A percentile compares a stretch with the other conserved stretches of the same genome.
phyloP scores from a whole-genome alignment of 2,888 invertebrate species.

The Oscheius sp. region DNA sequence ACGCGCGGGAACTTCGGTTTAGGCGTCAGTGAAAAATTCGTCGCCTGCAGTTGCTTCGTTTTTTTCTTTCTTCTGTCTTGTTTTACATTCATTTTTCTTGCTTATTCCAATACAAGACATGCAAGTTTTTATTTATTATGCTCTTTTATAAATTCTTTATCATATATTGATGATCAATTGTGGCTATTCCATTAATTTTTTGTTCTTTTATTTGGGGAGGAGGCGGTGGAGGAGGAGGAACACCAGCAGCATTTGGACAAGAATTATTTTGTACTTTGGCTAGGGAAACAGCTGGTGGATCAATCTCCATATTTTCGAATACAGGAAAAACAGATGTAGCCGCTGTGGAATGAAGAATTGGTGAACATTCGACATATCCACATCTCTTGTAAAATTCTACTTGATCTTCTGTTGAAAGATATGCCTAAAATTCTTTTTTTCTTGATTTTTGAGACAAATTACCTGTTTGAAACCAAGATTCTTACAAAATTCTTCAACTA shows the following conservation, averaged over 20 bases:
- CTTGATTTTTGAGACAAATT: background rate
- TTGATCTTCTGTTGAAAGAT: constrained; percentile 75
- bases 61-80: no score
- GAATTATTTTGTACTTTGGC: background rate
- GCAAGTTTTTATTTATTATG: no score
- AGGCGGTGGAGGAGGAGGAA: constrained; percentile 34
- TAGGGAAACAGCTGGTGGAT: background rate
- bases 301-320: constrained; percentile 15
- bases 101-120: no score
- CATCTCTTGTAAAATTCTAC: constrained; percentile 74
- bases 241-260: background rate
- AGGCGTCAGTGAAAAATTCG: no score
- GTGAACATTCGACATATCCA: constrained; percentile 70
- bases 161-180: constrained; percentile 50
- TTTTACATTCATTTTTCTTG: no score
- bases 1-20: no score
- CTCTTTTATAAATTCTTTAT: constrained; percentile 29
- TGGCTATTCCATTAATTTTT: constrained; percentile 29
- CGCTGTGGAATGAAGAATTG: constrained; percentile 57
- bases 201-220: constrained; percentile 6
- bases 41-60: no score
- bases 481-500: constrained; percentile 68
- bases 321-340: constrained; percentile 57
- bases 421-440: constrained; percentile 58
- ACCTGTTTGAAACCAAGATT: constrained; percentile 55